Conservation (phyloP, 2,113 vertebrate genomes). For the Varanus komodoensis region DNA sequence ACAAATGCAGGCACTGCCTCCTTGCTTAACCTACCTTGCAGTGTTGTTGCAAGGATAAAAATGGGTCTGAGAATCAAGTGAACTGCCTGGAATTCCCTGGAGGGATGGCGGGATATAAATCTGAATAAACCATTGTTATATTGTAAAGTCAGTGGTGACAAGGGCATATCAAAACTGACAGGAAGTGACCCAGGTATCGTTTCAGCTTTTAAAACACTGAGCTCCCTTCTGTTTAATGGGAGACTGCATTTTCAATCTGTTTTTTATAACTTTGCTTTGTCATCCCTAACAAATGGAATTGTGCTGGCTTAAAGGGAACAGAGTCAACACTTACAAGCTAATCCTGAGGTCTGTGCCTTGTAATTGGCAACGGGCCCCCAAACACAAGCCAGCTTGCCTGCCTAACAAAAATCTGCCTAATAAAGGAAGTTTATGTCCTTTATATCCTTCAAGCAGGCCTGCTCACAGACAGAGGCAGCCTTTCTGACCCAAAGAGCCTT, state of each 20-base stretch:
- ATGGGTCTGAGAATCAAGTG: background rate
- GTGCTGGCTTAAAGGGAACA: background rate
- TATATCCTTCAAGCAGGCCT: background rate
- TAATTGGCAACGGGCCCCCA: background rate
- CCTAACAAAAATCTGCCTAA: background rate
- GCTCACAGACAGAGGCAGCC: too few relatives aligned
- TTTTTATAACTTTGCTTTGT: conserved; percentile 1
- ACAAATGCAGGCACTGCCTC: background rate
- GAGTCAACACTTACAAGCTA: background rate
- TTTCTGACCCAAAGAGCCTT: background rate
- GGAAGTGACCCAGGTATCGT: background rate
- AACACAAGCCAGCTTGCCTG: background rate
- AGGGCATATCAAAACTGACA: background rate
- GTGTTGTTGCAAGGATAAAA: background rate
- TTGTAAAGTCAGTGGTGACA: background rate
- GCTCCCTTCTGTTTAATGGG: background rate
- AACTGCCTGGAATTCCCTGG: too few relatives aligned
- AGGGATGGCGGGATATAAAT: background rate
- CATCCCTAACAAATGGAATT: background rate
- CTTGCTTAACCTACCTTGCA: background rate
- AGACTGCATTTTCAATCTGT: background rate
- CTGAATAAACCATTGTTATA: background rate
- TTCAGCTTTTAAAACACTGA: background rate
- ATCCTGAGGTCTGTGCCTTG: background rate
- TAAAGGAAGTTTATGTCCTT: conserved; percentile 8